Conservation (phyloP, 2,113 vertebrate species). For the Sceloporus tristichus region DNA sequence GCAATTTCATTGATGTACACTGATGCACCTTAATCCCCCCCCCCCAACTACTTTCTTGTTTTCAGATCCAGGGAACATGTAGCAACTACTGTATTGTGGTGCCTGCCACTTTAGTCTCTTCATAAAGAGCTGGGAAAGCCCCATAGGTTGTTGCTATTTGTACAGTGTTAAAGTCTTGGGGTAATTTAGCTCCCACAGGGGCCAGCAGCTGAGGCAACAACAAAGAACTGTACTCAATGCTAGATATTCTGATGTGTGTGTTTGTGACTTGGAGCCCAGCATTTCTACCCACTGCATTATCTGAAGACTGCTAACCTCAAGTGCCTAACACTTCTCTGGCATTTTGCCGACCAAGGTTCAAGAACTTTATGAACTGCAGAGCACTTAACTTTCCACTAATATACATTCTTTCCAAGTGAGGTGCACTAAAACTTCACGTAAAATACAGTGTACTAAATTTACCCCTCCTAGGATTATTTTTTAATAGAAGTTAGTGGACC, state of each 20-base stretch:
- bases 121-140: slow-evolving; percentile 34
- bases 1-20: too few relatives aligned
- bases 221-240: background rate
- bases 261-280: slow-evolving; percentile 31
- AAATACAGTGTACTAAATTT: background rate
- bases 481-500: background rate
- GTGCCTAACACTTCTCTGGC: slow-evolving; percentile 12
- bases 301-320: slow-evolving; percentile 43
- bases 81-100: background rate
- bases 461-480: background rate
- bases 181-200: slow-evolving; percentile 47
- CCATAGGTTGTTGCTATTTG: slow-evolving; percentile 44
- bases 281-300: slow-evolving; percentile 35
- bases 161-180: slow-evolving; percentile 12
- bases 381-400: slow-evolving; percentile 35
- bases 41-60: background rate
- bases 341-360: slow-evolving; percentile 34
- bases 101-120: rapidly evolving
- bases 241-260: slow-evolving; percentile 16
- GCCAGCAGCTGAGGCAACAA: slow-evolving; percentile 17
- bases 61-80: slow-evolving; percentile 16
- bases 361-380: slow-evolving; percentile 52
- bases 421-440: slow-evolving; percentile 37
- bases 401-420: slow-evolving; percentile 55
- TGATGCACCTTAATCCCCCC: too few relatives aligned